Evolutionary conservation across 2,113 vertebrate species (phyloP).

Genomic region (Gopherus evgoodei): DNA sequence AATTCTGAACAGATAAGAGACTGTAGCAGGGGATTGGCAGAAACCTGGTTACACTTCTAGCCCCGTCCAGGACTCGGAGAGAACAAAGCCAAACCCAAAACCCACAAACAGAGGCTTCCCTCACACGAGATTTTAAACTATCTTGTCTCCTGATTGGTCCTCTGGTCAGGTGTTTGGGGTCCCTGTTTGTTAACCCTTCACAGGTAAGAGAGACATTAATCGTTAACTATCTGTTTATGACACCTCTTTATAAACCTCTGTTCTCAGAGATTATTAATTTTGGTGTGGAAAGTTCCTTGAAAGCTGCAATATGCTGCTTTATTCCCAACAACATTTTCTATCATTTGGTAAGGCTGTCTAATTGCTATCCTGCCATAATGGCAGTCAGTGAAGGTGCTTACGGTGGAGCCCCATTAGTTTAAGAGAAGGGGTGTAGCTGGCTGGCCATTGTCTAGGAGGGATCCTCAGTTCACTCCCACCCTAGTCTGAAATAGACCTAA

Average conservation of each 20-base stretch:
- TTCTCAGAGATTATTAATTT: neutral
- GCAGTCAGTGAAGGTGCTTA: neutral
- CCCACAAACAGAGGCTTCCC: too few relatives aligned
- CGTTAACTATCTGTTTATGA: too few relatives aligned
- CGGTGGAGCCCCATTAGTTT: neutral
- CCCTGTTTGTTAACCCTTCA: too few relatives aligned
- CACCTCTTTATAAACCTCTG: neutral
- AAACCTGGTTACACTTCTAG: too few relatives aligned
- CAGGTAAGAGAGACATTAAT: too few relatives aligned
- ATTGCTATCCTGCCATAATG: neutral
- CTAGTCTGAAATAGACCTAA: neutral
- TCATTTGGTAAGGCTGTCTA: neutral
- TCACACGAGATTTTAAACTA: too few relatives aligned
- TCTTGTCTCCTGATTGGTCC: too few relatives aligned
- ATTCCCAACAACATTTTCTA: neutral
- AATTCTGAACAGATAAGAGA: too few relatives aligned
- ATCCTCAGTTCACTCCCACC: neutral
- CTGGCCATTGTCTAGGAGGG: rapidly evolving
- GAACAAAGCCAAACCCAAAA: too few relatives aligned
- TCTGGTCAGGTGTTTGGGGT: too few relatives aligned
- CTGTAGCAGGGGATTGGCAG: too few relatives aligned
- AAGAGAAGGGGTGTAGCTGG: neutral
- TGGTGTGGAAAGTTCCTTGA: neutral
- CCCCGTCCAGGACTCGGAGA: too few relatives aligned
- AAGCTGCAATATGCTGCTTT: neutral